Conservation (phyloP, 2,888 invertebrate species). For the Meloe dianella region DNA sequence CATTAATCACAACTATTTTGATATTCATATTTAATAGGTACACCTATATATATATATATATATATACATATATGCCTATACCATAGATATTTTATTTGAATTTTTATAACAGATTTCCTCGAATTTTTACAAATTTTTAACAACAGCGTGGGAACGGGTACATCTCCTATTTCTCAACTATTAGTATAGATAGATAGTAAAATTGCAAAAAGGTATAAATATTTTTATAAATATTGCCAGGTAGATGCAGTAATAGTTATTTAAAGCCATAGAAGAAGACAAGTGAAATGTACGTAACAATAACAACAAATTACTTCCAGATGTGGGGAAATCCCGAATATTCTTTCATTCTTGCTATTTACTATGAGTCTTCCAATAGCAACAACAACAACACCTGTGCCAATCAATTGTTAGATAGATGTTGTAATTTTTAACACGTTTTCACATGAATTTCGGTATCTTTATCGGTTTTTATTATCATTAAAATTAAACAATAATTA, state of each 20-base stretch:
- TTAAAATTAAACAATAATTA: background rate
- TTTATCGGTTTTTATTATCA: background rate
- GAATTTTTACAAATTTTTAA: background rate
- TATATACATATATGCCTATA: too few species aligned
- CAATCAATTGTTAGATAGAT: background rate
- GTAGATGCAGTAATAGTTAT: background rate
- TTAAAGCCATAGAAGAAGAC: background rate
- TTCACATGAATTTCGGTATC: background rate
- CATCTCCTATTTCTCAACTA: background rate
- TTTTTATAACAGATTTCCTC: background rate
- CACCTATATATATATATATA: too few species aligned
- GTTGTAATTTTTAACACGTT: background rate
- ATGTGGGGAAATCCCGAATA: conserved; percentile 8
- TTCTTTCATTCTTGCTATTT: too few species aligned
- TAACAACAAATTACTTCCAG: conserved; percentile 2
- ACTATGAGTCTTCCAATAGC: too few species aligned
- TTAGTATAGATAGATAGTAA: background rate
- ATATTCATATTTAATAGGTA: too few species aligned
- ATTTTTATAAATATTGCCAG: conserved; percentile 12
- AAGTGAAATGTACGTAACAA: background rate
- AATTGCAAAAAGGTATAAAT: conserved; percentile 7
- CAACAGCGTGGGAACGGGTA: conserved; percentile 3
- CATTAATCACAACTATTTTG: background rate
- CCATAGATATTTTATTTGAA: too few species aligned
- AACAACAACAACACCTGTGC: background rate